phyloP scores from a whole-genome alignment of 2,797 vertebrate species.

The Leptatherina wallacei region DNA sequence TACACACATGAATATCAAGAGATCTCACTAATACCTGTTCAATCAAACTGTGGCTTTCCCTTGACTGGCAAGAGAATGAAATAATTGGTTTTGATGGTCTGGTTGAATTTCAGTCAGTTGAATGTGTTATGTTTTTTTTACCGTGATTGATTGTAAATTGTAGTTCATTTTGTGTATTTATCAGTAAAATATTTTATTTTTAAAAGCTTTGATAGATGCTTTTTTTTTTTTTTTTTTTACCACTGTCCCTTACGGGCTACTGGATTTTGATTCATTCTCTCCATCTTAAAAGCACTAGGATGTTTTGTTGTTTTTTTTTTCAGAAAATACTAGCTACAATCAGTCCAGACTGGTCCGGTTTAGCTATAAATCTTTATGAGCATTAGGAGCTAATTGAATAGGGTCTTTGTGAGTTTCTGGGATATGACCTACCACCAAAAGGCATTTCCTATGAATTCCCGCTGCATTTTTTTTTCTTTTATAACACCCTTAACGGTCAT shows the following conservation, averaged over 20 bases:
- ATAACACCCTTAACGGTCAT: constrained; percentile 52
- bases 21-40: constrained; percentile 55
- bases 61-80: constrained; percentile 50
- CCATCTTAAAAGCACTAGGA: constrained; percentile 62
- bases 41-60: constrained; percentile 51
- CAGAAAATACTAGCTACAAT: constrained; percentile 30
- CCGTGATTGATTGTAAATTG: constrained; percentile 84
- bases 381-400: constrained; percentile 26
- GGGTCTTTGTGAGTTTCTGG: constrained; percentile 45
- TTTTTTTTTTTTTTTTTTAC: constrained; percentile 60
- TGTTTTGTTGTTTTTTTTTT: constrained; percentile 24
- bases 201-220: constrained; percentile 70
- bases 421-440: constrained; percentile 55
- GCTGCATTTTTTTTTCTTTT: constrained; percentile 47
- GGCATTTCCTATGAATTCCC: constrained; percentile 53
- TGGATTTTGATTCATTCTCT: constrained; percentile 58
- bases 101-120: constrained; percentile 64
- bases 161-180: constrained; percentile 83
- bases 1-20: constrained; percentile 44
- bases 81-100: constrained; percentile 60
- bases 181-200: constrained; percentile 81
- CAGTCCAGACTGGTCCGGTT: constrained; percentile 34
- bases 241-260: constrained; percentile 67
- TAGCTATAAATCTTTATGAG: constrained; percentile 20
- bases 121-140: constrained; percentile 74